phyloP scores from a whole-genome alignment of 2,113 vertebrate genomes.

The Stigmatopora argus region DNA sequence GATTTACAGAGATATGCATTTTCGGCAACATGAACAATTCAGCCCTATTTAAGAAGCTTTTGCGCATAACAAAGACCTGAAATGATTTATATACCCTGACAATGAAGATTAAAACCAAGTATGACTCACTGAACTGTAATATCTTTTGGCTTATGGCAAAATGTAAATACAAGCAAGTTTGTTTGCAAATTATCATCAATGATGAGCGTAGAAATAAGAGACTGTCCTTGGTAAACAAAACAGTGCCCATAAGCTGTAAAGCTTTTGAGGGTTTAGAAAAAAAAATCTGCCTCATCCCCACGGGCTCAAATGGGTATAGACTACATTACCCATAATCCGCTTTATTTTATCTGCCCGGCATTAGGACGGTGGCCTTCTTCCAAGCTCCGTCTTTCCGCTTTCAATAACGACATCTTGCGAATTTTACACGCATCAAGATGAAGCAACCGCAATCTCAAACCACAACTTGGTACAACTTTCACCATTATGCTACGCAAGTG shows the following conservation, averaged over 20 bases:
- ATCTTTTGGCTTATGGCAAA: background rate
- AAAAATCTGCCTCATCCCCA: background rate
- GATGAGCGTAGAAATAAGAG: no score
- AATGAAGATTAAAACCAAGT: background rate
- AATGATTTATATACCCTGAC: background rate
- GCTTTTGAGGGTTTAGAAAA: conserved; percentile 1
- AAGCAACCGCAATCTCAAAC: conserved; percentile 4
- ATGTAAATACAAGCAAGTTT: background rate
- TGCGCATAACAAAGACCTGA: background rate
- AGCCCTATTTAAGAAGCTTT: background rate
- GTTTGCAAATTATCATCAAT: background rate
- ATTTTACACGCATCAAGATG: conserved; percentile 26
- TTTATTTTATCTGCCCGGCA: conserved; percentile 11
- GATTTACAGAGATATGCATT: background rate
- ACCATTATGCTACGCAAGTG: background rate
- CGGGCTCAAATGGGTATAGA: background rate
- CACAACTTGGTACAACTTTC: background rate
- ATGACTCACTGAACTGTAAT: background rate
- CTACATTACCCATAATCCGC: conserved; percentile 16
- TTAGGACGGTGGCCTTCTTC: conserved; percentile 1
- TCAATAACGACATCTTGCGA: conserved; percentile 5
- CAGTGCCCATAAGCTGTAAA: conserved; percentile 2
- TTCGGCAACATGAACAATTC: background rate
- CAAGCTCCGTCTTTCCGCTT: conserved; percentile 10
- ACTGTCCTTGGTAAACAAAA: background rate